These are phyloP conservation scores for Barnardius zonarius DNA, from an alignment of 2,113 vertebrate genomes.

Conservation along the genomic window DNA sequence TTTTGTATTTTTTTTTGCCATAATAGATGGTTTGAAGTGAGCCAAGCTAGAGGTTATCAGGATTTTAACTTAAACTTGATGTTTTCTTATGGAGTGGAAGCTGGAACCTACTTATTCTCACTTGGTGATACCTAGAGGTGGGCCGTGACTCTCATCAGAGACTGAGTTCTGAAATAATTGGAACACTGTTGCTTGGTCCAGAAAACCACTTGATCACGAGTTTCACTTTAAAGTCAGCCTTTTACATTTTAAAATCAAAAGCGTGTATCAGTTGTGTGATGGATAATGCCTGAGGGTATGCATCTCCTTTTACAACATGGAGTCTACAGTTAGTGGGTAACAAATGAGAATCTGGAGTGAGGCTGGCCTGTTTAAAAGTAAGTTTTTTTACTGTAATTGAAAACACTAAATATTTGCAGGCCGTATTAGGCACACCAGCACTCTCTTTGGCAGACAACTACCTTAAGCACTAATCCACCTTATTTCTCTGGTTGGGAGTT, in stretches of 20 bases:
- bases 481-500: not conserved
- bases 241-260: not conserved
- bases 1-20: not conserved
- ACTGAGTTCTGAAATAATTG: not conserved
- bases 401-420: not conserved
- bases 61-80: not conserved
- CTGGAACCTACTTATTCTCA: not conserved
- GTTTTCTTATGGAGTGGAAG: not conserved
- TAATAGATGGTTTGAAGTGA: not conserved
- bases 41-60: not conserved
- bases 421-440: not conserved
- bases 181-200: not conserved
- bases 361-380: not conserved
- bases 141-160: not conserved
- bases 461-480: not conserved
- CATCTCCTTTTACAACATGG: not conserved
- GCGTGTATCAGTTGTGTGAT: not conserved
- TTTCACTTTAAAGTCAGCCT: not conserved
- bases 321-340: not conserved
- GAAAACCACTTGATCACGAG: not conserved
- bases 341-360: not conserved
- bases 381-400: not conserved
- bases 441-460: not conserved
- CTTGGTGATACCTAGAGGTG: not conserved
- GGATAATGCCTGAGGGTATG: not conserved